Evolutionary conservation across 2,888 invertebrate species (phyloP).

Genomic region (Meandrusa payeni): DNA sequence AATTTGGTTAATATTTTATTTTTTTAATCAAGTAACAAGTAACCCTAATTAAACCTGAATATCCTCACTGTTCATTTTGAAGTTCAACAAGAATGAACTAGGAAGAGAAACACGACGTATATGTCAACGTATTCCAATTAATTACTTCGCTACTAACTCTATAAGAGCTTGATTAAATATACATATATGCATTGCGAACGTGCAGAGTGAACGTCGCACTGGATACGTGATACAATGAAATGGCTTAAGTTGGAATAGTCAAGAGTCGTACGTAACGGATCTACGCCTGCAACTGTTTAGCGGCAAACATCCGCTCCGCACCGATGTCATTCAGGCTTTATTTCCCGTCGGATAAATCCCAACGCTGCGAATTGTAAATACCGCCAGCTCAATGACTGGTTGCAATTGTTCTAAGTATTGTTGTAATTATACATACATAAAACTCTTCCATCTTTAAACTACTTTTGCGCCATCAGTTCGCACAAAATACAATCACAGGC

Average conservation of each 20-base stretch:
- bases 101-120: too few relatives aligned
- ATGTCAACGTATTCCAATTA: background rate
- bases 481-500: too few relatives aligned
- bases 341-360: conserved; percentile 13
- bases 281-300: conserved; percentile 11
- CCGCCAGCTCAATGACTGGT: background rate
- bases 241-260: background rate
- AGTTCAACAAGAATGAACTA: too few relatives aligned
- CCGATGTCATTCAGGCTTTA: conserved; percentile 21
- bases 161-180: background rate
- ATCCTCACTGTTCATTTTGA: too few relatives aligned
- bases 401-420: too few relatives aligned
- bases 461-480: too few relatives aligned
- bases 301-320: conserved; percentile 8
- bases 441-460: too few relatives aligned
- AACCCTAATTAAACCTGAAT: too few relatives aligned
- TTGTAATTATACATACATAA: too few relatives aligned
- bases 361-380: conserved; percentile 32
- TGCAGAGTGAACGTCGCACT: background rate
- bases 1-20: too few relatives aligned
- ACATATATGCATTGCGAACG: background rate
- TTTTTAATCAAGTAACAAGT: too few relatives aligned
- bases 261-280: conserved; percentile 2
- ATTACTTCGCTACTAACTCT: background rate
- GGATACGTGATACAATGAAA: background rate